phyloP scores from a whole-genome alignment of 2,797 vertebrate species.

The Pangasius macronema region DNA sequence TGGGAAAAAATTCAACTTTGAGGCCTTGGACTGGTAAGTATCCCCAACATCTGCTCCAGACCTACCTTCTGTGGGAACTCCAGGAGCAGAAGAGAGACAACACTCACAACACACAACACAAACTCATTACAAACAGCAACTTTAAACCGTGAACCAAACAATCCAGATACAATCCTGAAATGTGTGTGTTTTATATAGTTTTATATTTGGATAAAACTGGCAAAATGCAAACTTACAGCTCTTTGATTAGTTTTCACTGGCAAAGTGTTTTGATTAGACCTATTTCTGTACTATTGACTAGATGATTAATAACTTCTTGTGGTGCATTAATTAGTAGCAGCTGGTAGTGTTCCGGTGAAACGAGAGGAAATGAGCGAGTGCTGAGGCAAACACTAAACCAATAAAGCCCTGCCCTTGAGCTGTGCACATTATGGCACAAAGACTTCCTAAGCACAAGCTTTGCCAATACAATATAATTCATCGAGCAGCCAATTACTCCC shows the following conservation, averaged over 20 bases:
- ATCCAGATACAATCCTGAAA: too few relatives aligned
- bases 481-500: constrained; percentile 61
- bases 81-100: background rate
- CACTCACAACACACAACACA: background rate
- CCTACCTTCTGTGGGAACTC: background rate
- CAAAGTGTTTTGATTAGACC: background rate
- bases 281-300: constrained; percentile 10
- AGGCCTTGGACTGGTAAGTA: background rate
- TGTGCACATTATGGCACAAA: constrained; percentile 39
- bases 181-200: background rate
- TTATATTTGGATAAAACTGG: background rate
- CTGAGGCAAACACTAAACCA: constrained; percentile 50
- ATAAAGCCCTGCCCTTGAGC: constrained; percentile 49
- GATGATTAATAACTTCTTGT: constrained; percentile 19
- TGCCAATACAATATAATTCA: constrained; percentile 61
- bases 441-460: constrained; percentile 46
- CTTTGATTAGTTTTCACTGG: background rate
- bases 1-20: background rate
- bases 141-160: background rate
- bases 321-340: constrained; percentile 42
- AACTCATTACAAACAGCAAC: background rate
- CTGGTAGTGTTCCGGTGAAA: constrained; percentile 34
- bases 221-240: background rate
- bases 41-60: background rate
- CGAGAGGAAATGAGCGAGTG: constrained; percentile 37